Evolutionary conservation across 2,797 vertebrate genomes (phyloP), one percentile per base, ranked within the genome.

Genomic region (Enteromius anoplus): DNA sequence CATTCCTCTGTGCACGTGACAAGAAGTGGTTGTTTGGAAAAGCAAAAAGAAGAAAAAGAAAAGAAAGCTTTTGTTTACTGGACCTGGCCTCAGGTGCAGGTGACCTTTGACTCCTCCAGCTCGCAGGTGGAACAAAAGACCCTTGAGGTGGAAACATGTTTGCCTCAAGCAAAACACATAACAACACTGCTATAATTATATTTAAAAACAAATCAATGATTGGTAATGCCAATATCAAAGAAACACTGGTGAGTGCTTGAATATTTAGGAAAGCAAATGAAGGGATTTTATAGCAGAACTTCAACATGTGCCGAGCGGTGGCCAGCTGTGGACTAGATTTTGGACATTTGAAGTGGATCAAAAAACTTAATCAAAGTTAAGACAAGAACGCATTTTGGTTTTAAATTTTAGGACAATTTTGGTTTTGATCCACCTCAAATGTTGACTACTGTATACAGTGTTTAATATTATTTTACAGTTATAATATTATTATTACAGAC

Each of bases 21-120:
- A 80, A 75, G 51, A 85, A 85, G 78, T 73, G 75, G 68, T 78
- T 78, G 77, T 86, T 86, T 80, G 29, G 70, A 45, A 55, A 81
- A 64, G 55, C 37, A 21, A 72, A 83, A 83, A 78, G 72, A 15
- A 82, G 64, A 34, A 77, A 80, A 79, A 58, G 62, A 72, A 72
- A 76, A 76, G 53, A 70, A 71, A 78, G 77, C 80, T 84, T 89
- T 85, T 88, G 80, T 89, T 84, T 86, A 85, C 81, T 47, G 75
- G 82, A 94, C 93, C 91, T 90, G 88, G 93, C 94, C 94, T 95
- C 93, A 95, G 95, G 95, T 95, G 94, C 91, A 92, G 91, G 91
- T 91, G 93, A 95, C 93, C 94, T 84, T 88, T 93, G 93, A 96
- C 94, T 94, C 83, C 58, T 88, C 55, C 76, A 88, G 90, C 91